Evolutionary conservation across 2,113 vertebrate species (phyloP), one percentile per base, ranked within the genome.

Genomic region (Gobius niger): DNA sequence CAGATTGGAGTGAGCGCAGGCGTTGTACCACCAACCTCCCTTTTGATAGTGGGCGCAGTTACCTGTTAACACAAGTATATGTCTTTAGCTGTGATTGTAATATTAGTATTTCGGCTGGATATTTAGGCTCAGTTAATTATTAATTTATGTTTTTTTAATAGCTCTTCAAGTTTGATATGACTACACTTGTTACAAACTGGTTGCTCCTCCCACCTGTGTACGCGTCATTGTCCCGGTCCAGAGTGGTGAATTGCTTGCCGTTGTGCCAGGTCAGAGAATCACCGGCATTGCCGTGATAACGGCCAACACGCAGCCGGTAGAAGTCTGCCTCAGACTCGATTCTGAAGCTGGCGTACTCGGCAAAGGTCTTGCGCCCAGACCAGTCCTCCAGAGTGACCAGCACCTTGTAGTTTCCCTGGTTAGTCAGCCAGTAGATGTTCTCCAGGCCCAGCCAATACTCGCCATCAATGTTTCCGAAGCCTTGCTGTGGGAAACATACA

Each of bases 191-290:
- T 16, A 4, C 7, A 18, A 16, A 3, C 7, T 16, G 14, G 51
- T 1, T 14, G 7, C 24, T 49, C 2, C 46, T 47, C 65, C 67
- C 41, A 98, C 96, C 96, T 92, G 95, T 90, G 47, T 97, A 98
- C 0, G 91, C 94, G 0, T 98, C 96, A 0, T 96, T 95, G 77
- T 98, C 96, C 52, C 94, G 87, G 83, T 98, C 96, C 75, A 97
- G 89, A 0, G 96, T 98, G 70, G 96, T 98, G 82, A 98, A 98
- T 89, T 96, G 95, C 78, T 98, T 98, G 50, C 95, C 94, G 0
- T 97, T 97, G 88, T 98, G 96, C 96, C 96, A 97, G 0, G 96
- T 97, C 68, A 98, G 94, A 3, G 96, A 98, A 76, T 98, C 96
- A 0, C 96, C 96, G 0, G 96, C 96, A 0, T 96, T 98, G 73